Percentiles rank a stretch among this genome's conserved stretches.
phyloP scores from a whole-genome alignment of 2,113 vertebrate species.

The Peucedramus taeniatus region DNA sequence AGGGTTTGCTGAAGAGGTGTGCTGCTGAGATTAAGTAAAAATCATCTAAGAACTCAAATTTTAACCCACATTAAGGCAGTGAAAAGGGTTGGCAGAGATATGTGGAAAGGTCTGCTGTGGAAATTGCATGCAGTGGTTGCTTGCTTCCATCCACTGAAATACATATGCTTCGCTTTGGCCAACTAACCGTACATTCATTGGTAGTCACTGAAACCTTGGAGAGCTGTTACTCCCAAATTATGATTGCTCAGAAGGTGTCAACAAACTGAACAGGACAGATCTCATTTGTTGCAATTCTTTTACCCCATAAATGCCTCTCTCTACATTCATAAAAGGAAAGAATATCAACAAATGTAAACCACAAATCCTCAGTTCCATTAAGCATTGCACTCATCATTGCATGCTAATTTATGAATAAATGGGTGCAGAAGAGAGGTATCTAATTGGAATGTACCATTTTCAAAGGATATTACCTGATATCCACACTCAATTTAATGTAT shows the following conservation, averaged over 20 bases:
- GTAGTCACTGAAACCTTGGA: neutral
- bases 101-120: neutral
- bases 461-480: neutral
- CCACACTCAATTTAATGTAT: neutral
- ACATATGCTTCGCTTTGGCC: neutral
- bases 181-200: neutral
- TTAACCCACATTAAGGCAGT: neutral
- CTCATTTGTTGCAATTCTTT: neutral
- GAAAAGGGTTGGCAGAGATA: neutral
- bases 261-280: neutral
- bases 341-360: neutral
- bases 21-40: neutral
- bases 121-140: neutral
- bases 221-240: neutral
- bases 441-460: neutral
- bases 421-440: neutral
- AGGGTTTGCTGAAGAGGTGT: neutral
- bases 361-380: neutral
- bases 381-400: neutral
- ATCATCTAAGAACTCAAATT: neutral
- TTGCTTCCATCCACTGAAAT: neutral
- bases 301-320: neutral
- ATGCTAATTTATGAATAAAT: neutral
- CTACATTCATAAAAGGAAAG: neutral
- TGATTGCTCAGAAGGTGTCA: neutral